Base-by-base conservation (phyloP, 2,888 invertebrate species). In the Melolontha melolontha region DNA sequence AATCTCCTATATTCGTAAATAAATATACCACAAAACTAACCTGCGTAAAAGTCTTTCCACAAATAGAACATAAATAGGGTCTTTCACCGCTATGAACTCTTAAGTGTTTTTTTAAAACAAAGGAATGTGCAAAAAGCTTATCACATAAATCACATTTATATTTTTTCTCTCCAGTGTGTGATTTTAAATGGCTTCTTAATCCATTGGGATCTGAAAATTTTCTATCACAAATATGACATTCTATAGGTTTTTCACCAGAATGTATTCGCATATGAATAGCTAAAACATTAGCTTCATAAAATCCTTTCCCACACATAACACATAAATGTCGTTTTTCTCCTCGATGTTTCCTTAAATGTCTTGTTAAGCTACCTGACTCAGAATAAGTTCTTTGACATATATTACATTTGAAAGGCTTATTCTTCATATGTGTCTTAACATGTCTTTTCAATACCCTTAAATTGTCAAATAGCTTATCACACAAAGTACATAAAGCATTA, bases 291-390 rank as follows among this genome's bases (percentile, higher is more conserved):
- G 79, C 76, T 70, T 81, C 81, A 62, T 80, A 81, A 71, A 81
- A 81, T 4, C 80, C 77, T 71, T 80, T 81, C 4, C 80, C 80
- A 67, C 81, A 81, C 7, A 78, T 73, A 1, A 75, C 75, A 59
- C 81, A 81, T n/a, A 80, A 72, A 70, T 81, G 79, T 27, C 78
- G 68, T 55, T 78, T 81, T 69, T 81, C 80, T 1, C 81, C 81
- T n/a, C 70, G 70, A 67, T 81, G 81, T 65, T 79, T 80, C 42
- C 80, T 62, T 50, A 79, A 71, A 71, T 81, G 81, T 59, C 79
- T 72, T 1, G 78, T 79, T 51, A 80, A 74, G 71, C 79, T 79
- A 11, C 79, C 80, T 2, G 80, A 79, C 72, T 81, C 80, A 4
- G 79, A 75, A 66, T 79, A 81, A 40, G 73, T 74, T 64, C 77